A percentile compares a stretch with the other conserved stretches of the same genome.
These are phyloP conservation scores for Pogonocichla stellata DNA, from an alignment of 2,113 vertebrate species.

Conservation along the genomic window DNA sequence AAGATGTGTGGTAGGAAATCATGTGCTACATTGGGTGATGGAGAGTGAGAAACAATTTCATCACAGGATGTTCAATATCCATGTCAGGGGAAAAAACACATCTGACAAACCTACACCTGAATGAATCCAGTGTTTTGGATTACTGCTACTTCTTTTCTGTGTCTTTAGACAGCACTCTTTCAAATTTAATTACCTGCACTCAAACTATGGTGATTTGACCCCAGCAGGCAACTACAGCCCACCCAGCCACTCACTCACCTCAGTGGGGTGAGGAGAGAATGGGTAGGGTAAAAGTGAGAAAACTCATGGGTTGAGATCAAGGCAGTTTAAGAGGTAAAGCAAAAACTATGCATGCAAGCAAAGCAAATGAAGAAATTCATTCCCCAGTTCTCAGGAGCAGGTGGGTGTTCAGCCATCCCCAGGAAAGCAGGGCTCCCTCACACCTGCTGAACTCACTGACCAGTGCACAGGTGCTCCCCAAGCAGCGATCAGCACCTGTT, in stretches of 20 bases:
- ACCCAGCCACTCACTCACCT: not conserved
- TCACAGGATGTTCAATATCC: not conserved
- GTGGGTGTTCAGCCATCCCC: not conserved
- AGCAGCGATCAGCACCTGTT: accelerated
- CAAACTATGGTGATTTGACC: not conserved
- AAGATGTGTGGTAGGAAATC: not conserved
- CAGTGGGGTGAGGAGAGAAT: not conserved
- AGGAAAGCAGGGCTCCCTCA: not conserved
- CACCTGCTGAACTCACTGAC: accelerated
- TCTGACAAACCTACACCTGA: not conserved
- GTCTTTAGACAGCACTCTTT: not conserved
- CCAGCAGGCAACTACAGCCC: not conserved
- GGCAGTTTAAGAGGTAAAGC: not conserved
- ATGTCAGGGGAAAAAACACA: not conserved
- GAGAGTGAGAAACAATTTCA: not conserved
- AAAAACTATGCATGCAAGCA: not conserved
- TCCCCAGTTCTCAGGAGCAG: not conserved
- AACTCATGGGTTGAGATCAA: not conserved
- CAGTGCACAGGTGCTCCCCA: accelerated
- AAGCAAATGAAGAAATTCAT: not conserved
- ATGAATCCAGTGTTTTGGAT: not conserved
- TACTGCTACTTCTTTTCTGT: not conserved
- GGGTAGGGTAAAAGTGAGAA: not conserved
- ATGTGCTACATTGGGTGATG: not conserved
- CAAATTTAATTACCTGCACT: not conserved